A percentile compares a stretch with the other conserved stretches of the same genome.
Conservation (phyloP, 2,888 invertebrate genomes). For the Rotaria magnacalcarata region DNA sequence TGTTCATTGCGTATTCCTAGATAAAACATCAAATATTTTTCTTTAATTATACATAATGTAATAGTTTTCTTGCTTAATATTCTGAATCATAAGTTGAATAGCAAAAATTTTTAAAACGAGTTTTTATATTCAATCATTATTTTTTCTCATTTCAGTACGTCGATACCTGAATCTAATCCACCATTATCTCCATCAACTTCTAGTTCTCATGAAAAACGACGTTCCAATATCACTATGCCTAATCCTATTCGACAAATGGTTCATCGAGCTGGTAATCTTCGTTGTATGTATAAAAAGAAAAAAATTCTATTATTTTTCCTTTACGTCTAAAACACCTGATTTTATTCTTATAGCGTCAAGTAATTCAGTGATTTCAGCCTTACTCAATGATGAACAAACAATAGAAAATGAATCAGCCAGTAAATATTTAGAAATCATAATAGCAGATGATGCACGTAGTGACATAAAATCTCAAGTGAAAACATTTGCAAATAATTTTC, state of each 20-base stretch:
- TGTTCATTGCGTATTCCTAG: too few relatives aligned
- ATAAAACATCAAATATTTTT: too few relatives aligned
- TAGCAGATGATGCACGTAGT: not conserved
- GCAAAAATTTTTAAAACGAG: too few relatives aligned
- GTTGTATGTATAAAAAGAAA: not conserved
- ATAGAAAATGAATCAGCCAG: not conserved
- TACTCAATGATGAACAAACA: not conserved
- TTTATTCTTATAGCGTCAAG: conserved; percentile 3
- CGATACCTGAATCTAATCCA: not conserved
- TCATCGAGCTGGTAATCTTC: conserved; percentile 15
- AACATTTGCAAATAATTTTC: conserved; percentile 28
- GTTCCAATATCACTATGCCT: not conserved
- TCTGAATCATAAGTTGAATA: too few relatives aligned
- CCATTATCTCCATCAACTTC: conserved; percentile 48
- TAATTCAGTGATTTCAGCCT: not conserved
- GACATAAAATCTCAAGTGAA: conserved; percentile 7
- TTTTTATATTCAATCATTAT: too few relatives aligned
- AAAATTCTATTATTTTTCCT: not conserved
- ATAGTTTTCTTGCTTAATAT: too few relatives aligned
- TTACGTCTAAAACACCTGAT: not conserved
- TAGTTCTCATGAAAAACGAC: conserved; percentile 5
- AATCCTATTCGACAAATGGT: conserved; percentile 28
- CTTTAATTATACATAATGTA: too few relatives aligned
- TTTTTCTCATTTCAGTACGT: not conserved
- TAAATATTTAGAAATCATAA: conserved; percentile 17